Percentiles rank a stretch among this genome's conserved stretches.
phyloP scores from a whole-genome alignment of 2,113 vertebrate genomes.

The Cephalopholis sonnerati region DNA sequence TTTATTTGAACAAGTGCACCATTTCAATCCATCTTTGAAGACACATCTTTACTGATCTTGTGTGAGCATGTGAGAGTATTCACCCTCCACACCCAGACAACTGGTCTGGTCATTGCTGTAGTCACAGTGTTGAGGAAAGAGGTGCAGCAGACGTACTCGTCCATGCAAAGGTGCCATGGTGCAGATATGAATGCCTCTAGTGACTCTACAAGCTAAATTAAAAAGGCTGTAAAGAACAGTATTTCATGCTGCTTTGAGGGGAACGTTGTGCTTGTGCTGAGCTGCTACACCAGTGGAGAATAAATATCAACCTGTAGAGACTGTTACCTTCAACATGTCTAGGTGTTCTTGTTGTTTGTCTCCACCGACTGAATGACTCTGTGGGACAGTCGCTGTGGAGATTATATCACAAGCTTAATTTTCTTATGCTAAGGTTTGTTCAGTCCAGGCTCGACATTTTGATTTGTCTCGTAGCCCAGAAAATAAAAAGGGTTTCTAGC shows the following conservation, averaged over 20 bases:
- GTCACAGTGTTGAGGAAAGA: not conserved
- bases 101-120: not conserved
- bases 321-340: conserved; percentile 48
- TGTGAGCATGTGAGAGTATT: not conserved
- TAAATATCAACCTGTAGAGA: not conserved
- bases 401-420: conserved; percentile 16
- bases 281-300: conserved; percentile 29
- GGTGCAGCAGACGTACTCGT: conserved; percentile 17
- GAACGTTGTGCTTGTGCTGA: conserved; percentile 14
- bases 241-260: conserved; percentile 42
- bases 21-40: not conserved
- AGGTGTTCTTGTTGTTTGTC: conserved; percentile 30
- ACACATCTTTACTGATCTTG: not conserved
- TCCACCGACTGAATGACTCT: conserved; percentile 19
- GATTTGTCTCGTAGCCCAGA: not conserved
- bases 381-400: conserved; percentile 31
- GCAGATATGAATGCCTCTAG: not conserved
- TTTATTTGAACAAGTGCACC: not conserved
- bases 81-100: not conserved
- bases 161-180: conserved; percentile 54
- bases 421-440: not conserved
- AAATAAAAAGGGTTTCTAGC: not conserved
- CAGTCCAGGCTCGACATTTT: not conserved
- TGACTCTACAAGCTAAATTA: not conserved
- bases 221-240: not conserved